Percentiles rank a stretch among this genome's conserved stretches.
phyloP scores from a whole-genome alignment of 2,888 invertebrate genomes.

The Ceriagrion tenellum region DNA sequence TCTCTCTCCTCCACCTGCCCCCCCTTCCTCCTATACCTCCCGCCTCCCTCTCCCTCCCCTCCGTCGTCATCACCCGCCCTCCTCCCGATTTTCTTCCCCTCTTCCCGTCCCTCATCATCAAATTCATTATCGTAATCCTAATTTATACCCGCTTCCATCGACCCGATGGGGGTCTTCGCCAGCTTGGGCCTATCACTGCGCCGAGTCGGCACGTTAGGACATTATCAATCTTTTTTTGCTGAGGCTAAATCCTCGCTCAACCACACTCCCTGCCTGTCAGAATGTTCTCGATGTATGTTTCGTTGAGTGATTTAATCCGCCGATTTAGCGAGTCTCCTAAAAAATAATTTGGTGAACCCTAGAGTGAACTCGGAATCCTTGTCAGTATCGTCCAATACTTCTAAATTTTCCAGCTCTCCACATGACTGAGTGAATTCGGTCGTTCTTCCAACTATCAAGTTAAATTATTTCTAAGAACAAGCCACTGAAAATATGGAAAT shows the following conservation, averaged over 20 bases:
- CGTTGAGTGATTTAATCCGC: too few species aligned
- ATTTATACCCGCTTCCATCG: background rate
- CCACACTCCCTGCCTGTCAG: too few species aligned
- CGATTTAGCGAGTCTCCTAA: too few species aligned
- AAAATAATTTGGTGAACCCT: too few species aligned
- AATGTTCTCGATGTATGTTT: too few species aligned
- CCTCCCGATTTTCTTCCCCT: background rate
- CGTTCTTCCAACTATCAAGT: too few species aligned
- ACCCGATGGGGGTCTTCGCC: background rate
- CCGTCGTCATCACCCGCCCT: background rate
- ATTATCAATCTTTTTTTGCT: background rate
- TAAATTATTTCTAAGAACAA: too few species aligned
- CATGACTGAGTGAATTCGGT: too few species aligned
- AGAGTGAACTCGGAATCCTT: too few species aligned
- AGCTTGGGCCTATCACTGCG: background rate
- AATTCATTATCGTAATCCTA: conserved; percentile 52
- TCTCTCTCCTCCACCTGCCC: background rate
- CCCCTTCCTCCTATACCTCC: background rate
- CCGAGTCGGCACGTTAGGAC: background rate
- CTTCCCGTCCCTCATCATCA: background rate
- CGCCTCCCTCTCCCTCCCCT: background rate
- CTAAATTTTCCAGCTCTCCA: too few species aligned
- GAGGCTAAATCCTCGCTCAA: background rate
- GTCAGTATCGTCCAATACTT: too few species aligned
- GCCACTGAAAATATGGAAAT: too few species aligned